These are phyloP conservation scores for Harpagoxenus sublaevis DNA, from an alignment of 2,888 invertebrate species.

Conservation along the genomic window DNA sequence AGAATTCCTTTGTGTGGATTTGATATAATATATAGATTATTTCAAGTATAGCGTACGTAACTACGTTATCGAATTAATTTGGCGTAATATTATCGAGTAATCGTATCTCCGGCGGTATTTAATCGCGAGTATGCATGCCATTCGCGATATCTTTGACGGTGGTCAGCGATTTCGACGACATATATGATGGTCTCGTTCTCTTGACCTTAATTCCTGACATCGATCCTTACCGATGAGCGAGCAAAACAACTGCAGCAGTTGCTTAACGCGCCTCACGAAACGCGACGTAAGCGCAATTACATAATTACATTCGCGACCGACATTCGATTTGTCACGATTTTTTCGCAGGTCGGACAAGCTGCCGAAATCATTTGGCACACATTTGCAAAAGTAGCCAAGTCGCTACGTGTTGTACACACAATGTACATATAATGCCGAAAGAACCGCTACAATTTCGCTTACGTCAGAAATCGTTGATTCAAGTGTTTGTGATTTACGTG, in stretches of 20 bases:
- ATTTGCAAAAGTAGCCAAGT: background rate
- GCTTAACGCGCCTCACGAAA: conserved; percentile 66
- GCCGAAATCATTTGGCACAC: background rate
- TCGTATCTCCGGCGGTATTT: background rate
- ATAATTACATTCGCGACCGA: conserved; percentile 62
- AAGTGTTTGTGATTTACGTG: background rate
- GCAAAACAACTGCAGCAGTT: conserved; percentile 62
- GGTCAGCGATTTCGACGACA: conserved; percentile 42
- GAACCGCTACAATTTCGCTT: background rate
- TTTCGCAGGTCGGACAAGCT: background rate
- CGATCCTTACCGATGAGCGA: conserved; percentile 55
- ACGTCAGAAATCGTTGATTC: background rate
- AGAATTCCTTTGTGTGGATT: background rate
- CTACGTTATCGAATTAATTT: too few species aligned
- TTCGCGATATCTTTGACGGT: conserved; percentile 20
- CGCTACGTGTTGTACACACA: background rate
- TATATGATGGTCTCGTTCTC: conserved; percentile 9
- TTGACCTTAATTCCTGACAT: conserved; percentile 66
- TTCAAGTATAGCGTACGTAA: background rate
- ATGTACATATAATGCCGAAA: too few species aligned
- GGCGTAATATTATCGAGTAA: background rate
- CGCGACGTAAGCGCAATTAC: conserved; percentile 70
- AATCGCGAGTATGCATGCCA: background rate
- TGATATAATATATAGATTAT: background rate
- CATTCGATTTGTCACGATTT: conserved; percentile 14